Evolutionary conservation across 2,113 vertebrate genomes (phyloP).

Genomic region (Capreolus pygargus): DNA sequence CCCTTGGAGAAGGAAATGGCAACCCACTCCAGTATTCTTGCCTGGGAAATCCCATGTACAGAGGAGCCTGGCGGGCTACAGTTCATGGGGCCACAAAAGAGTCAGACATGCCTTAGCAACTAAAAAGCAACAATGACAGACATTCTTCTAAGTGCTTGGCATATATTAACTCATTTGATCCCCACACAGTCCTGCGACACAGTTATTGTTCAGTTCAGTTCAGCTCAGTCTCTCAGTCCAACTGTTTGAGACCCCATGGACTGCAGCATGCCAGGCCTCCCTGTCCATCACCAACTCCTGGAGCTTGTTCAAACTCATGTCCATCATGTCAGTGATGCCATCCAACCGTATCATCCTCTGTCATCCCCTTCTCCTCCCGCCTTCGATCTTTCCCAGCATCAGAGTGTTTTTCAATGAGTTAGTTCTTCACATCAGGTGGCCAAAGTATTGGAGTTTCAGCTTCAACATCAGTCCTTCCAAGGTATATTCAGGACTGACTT

Average conservation of each 20-base stretch:
- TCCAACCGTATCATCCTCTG: not conserved
- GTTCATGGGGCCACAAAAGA: not conserved
- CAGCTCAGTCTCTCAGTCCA: not conserved
- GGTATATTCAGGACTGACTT: not conserved
- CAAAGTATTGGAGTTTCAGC: not conserved
- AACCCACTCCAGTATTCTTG: not conserved
- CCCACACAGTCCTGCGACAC: not conserved
- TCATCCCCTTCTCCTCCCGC: not conserved
- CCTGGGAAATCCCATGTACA: not conserved
- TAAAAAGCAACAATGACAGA: not conserved
- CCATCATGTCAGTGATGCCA: not conserved
- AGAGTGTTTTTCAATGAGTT: not conserved
- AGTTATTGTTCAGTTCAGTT: not conserved
- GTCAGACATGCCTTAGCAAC: not conserved
- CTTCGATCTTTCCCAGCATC: not conserved
- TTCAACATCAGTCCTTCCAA: not conserved
- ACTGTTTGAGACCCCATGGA: not conserved
- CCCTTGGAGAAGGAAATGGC: not conserved
- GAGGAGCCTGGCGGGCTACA: not conserved
- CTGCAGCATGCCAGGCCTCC: not conserved
- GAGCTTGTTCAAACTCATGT: not conserved
- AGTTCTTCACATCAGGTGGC: not conserved
- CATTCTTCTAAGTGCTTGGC: not conserved
- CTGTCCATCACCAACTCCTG: not conserved
- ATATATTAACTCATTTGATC: not conserved